Conservation (phyloP, 2,113 vertebrate species). For the Spheniscus mendiculus region DNA sequence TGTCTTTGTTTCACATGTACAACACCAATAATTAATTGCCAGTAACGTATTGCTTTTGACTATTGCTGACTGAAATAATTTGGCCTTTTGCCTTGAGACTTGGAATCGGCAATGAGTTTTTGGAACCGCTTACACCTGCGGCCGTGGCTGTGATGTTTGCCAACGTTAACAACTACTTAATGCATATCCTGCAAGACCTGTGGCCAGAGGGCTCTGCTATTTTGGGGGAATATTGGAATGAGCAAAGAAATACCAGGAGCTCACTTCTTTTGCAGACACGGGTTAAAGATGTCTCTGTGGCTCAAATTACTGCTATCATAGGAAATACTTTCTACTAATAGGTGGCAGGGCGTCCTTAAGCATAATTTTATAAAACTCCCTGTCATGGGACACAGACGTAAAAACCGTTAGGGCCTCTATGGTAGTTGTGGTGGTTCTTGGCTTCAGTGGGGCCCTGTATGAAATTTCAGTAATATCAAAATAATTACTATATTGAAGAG, state of each 20-base stretch:
- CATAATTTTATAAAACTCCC: background rate
- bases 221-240: background rate
- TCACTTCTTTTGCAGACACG: background rate
- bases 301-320: background rate
- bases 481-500: background rate
- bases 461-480: background rate
- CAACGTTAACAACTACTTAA: background rate
- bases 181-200: background rate
- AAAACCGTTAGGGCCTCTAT: background rate
- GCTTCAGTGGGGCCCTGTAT: background rate
- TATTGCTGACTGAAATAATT: background rate
- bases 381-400: background rate
- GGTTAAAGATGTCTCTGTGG: background rate
- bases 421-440: background rate
- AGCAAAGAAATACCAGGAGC: background rate
- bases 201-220: background rate
- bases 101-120: background rate
- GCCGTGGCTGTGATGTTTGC: background rate
- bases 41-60: background rate
- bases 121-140: background rate
- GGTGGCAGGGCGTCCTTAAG: background rate
- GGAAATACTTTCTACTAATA: background rate
- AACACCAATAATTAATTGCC: background rate
- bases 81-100: background rate
- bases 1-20: background rate